Conservation (phyloP, 2,888 invertebrate genomes). For the Cabera pusaria region DNA sequence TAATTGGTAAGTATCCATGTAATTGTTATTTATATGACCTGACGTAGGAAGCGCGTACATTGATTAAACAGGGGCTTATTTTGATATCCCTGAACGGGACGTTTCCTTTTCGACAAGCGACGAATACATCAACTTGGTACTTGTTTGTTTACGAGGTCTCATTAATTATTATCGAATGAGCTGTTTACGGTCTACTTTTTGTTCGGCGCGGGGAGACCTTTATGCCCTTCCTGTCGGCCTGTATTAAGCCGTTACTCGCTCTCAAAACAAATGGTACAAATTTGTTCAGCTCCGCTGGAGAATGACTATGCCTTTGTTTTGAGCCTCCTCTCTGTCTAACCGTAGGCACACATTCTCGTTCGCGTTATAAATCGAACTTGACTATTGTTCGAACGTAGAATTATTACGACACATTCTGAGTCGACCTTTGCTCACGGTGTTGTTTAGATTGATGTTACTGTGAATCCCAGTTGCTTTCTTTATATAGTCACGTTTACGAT, state of each 20-base stretch:
- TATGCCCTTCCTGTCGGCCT: conserved; percentile 34
- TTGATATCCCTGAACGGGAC: background rate
- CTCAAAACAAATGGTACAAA: conserved; percentile 62
- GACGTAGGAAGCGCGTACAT: background rate
- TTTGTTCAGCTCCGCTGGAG: conserved; percentile 60
- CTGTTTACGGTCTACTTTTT: conserved; percentile 21
- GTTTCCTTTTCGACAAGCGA: conserved; percentile 1
- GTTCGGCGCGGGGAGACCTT: conserved; percentile 11
- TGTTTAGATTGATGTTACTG: conserved; percentile 38
- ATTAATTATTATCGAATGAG: conserved; percentile 22
- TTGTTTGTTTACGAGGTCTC: conserved; percentile 15
- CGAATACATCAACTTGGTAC: conserved; percentile 12
- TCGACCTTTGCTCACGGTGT: conserved; percentile 36
- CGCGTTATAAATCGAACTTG: conserved; percentile 52
- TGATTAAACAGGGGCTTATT: too few relatives aligned
- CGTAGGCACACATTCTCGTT: conserved; percentile 40
- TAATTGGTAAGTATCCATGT: conserved; percentile 8
- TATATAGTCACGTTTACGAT: too few relatives aligned
- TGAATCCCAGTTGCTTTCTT: conserved; percentile 32
- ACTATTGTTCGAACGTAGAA: conserved; percentile 46
- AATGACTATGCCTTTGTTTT: conserved; percentile 48
- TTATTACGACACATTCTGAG: conserved; percentile 42
- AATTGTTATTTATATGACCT: background rate
- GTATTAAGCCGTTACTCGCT: conserved; percentile 52
- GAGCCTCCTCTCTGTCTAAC: conserved; percentile 52